A percentile compares a stretch with the other conserved stretches of the same genome.
Evolutionary conservation across 1,140 invertebrate genomes (phyloP).

Genomic region (Bombyx mori): DNA sequence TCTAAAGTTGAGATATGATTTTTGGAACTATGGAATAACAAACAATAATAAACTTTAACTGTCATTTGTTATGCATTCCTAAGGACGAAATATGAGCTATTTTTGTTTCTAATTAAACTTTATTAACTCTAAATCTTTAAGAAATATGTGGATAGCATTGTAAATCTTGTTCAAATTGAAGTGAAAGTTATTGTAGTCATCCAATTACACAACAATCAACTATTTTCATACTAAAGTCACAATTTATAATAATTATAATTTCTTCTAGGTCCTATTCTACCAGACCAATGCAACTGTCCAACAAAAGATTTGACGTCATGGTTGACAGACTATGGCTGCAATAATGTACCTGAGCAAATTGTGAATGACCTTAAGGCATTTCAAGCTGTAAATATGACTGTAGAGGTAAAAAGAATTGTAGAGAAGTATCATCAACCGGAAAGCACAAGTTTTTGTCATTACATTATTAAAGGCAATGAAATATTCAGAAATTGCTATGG

Average conservation of each 20-base stretch:
- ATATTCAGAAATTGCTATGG: conserved; percentile 93
- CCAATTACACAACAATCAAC: no score
- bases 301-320: conserved; percentile 75
- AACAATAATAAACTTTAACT: no score
- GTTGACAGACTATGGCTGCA: conserved; percentile 80
- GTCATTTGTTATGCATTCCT: no score
- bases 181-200: no score
- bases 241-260: background rate
- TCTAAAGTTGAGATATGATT: background rate
- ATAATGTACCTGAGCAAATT: conserved; percentile 79
- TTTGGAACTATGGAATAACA: no score
- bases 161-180: no score
- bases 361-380: conserved; percentile 81
- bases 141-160: no score
- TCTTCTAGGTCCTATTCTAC: conserved; percentile 77
- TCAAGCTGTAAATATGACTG: conserved; percentile 79
- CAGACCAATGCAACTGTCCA: conserved; percentile 91
- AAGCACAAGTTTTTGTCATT: conserved; percentile 91
- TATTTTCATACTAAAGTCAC: no score
- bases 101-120: no score
- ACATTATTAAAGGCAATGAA: conserved; percentile 88
- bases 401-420: conserved; percentile 75
- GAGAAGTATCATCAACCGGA: conserved; percentile 79
- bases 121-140: no score
- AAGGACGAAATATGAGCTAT: no score